phyloP scores from a whole-genome alignment of 2,113 vertebrate genomes.

The Microtus richardsoni region DNA sequence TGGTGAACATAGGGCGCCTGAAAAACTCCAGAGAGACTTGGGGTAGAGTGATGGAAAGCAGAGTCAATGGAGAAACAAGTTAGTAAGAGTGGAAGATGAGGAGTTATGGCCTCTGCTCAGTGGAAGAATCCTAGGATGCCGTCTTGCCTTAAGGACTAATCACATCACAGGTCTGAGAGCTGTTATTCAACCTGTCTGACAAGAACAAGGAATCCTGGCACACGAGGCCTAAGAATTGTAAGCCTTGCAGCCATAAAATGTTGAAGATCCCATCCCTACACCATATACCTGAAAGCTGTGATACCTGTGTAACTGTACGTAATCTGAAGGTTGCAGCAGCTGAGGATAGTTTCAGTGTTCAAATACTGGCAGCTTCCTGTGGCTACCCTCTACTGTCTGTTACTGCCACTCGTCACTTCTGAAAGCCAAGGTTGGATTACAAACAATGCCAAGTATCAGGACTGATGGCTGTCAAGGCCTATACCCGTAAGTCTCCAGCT shows the following conservation, averaged over 20 bases:
- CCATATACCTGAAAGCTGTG: no score
- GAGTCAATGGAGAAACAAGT: not conserved
- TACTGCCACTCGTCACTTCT: not conserved
- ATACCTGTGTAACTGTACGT: not conserved
- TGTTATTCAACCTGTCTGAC: not conserved
- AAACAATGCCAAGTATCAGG: not conserved
- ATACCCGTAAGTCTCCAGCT: no score
- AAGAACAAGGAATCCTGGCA: not conserved
- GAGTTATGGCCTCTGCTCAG: not conserved
- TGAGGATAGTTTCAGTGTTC: not conserved
- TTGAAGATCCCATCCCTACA: not conserved
- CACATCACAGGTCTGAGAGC: not conserved
- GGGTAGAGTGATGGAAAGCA: not conserved
- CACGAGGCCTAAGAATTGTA: not conserved
- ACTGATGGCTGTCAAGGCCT: not conserved
- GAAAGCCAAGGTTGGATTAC: not conserved
- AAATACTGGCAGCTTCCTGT: no score
- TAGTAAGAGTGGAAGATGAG: not conserved
- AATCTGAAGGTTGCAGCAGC: not conserved
- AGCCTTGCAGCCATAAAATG: not conserved
- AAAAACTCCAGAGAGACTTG: not conserved
- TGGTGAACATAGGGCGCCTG: not conserved
- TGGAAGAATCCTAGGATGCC: not conserved
- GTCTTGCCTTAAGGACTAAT: not conserved
- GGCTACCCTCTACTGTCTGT: not conserved